A percentile compares a stretch with the other conserved stretches of the same genome.
Conservation (phyloP, 1,140 invertebrate genomes). For the Leptopilina clavipes region DNA sequence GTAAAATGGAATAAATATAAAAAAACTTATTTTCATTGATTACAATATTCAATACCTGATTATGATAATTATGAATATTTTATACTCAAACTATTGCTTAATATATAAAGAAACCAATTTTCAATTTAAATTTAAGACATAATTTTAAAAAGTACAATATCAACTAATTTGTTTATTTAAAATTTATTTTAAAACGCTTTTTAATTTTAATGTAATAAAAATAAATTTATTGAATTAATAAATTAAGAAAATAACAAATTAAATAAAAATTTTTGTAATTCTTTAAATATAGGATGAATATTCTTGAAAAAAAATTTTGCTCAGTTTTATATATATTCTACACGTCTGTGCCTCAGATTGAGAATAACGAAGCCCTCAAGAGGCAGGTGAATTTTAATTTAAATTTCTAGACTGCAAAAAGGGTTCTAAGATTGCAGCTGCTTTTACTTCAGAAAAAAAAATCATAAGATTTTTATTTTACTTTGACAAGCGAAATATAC, state of each 20-base stretch:
- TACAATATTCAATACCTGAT: no score
- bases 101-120: no score
- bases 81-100: no score
- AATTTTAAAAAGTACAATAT: no score
- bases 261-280: neutral
- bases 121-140: no score
- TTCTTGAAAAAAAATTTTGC: neutral
- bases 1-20: no score
- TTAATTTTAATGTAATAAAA: no score
- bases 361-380: slow-evolving; percentile 18
- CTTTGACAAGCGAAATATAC: neutral
- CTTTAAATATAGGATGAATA: neutral
- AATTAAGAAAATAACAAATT: no score
- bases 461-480: neutral
- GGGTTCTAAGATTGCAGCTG: slow-evolving; percentile 8
- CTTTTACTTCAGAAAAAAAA: slow-evolving; percentile 3
- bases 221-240: neutral
- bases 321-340: neutral
- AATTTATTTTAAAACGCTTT: no score
- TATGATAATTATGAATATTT: no score
- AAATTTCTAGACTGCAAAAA: slow-evolving; percentile 14
- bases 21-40: no score
- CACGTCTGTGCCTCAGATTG: neutral
- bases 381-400: slow-evolving; percentile 8
- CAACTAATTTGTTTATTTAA: no score